phyloP scores from a whole-genome alignment of 2,797 vertebrate genomes.

The Crocidura indochinensis region DNA sequence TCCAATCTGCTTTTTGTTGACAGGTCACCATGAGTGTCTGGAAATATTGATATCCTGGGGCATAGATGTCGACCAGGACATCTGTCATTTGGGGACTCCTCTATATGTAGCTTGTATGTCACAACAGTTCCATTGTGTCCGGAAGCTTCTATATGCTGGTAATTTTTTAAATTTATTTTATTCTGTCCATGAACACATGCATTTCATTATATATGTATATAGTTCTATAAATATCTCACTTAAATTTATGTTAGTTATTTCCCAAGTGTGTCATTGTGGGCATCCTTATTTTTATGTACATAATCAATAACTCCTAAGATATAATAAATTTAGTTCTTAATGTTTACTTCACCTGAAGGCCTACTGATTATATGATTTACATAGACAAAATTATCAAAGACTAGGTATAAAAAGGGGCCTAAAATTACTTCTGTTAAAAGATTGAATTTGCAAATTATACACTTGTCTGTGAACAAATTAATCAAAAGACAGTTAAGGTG shows the following conservation, averaged over 20 bases:
- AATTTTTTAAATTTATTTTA: constrained; percentile 64
- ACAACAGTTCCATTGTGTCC: constrained; percentile 94
- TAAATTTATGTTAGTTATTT: not conserved
- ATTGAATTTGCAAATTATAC: constrained; percentile 1
- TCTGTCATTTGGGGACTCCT: constrained; percentile 96
- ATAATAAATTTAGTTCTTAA: not conserved
- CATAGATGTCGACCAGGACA: constrained; percentile 96
- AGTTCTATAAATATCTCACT: not conserved
- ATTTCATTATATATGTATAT: not conserved
- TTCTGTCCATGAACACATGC: not conserved
- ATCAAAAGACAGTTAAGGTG: not conserved
- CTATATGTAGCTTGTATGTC: constrained; percentile 96
- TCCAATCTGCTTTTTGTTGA: constrained; percentile 73
- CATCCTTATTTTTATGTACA: not conserved
- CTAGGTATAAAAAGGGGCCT: not conserved
- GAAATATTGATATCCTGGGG: constrained; percentile 96
- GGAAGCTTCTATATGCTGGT: constrained; percentile 97
- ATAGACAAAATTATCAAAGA: not conserved
- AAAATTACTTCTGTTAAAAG: constrained; percentile 3
- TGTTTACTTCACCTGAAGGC: constrained; percentile 7
- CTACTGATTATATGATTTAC: not conserved
- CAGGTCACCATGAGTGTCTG: constrained; percentile 96
- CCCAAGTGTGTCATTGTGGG: constrained; percentile 2
- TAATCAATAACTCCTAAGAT: not conserved
- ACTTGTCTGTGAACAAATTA: not conserved